Evolutionary conservation across 1,140 invertebrate genomes (phyloP), one percentile per base, ranked within the genome.

Genomic region (Aphaenogaster rudis): DNA sequence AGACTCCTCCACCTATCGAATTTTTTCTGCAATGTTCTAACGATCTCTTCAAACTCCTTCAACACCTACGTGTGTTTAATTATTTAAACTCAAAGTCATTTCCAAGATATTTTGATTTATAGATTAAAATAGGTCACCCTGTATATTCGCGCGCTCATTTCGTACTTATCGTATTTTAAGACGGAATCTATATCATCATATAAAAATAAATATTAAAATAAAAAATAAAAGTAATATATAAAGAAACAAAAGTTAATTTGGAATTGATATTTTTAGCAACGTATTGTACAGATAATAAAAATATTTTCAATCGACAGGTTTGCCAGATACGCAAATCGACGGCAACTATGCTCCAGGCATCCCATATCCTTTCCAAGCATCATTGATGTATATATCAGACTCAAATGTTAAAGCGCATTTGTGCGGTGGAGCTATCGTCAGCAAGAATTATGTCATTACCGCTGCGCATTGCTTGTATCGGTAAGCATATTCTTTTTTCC

Each of bases 341-440:
- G 94, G 93, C 2, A 17, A 42, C 0, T 61, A 88, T 39, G 93
- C 92, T 39, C 79, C 86, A 0, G 28, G 69, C 4, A 94, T 92
- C 0, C 90, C 93, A 76, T 96, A 95, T 67, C 95, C 96, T 5
- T 95, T 96, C 74, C 96, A 96, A 91, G 93, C 95, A 0, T 96
- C 95, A 13, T 64, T 96, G 59, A 85, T 92, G 3, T 28, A 28
- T 28, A 28, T 28, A 1, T 0, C 1, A 28, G 28, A 28, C 28
- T 28, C 28, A 28, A 28, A 28, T 15, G 2, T 13, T 0, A 95
- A 95, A 7, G 91, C 93, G 2, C 95, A 96, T 57, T 93, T 93
- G 67, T 97, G 96, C 78, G 96, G 96, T 2, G 96, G 96, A 15
- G 96, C 96, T 0, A 96, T 97, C 1, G 91, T 97, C 28, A 94